Conservation (phyloP, 1,140 invertebrate genomes). For the Aplysia californica region DNA sequence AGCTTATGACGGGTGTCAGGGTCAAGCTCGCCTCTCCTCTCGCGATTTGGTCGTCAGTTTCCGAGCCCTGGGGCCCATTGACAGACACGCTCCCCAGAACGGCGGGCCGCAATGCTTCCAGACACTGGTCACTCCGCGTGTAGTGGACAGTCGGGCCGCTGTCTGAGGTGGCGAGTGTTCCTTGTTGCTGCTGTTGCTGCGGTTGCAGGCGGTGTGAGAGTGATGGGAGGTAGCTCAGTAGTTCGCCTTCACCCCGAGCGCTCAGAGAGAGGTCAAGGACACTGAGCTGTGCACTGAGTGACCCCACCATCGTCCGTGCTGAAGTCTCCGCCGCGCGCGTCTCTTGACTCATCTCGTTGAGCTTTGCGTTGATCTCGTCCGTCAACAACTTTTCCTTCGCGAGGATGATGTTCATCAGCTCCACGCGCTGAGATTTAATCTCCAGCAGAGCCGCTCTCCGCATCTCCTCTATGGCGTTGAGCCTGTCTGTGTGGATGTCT, state of each 20-base stretch:
- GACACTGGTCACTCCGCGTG: background rate
- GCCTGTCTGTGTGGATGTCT: background rate
- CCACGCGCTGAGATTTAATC: conserved; percentile 11
- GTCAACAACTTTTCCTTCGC: conserved; percentile 25
- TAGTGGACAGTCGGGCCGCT: background rate
- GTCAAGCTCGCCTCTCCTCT: background rate
- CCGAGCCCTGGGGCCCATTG: background rate
- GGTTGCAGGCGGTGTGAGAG: too few relatives aligned
- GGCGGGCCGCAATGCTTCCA: background rate
- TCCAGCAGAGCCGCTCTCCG: conserved; percentile 1
- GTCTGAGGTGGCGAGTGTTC: too few relatives aligned
- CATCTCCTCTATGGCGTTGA: conserved; percentile 16
- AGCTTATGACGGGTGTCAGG: conserved; percentile 27
- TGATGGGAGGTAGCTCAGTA: background rate
- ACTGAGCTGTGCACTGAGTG: conserved; percentile 13
- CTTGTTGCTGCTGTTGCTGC: too few relatives aligned
- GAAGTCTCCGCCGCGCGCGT: background rate
- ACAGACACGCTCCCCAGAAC: background rate
- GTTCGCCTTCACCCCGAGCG: conserved; percentile 19
- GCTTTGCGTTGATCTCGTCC: conserved; percentile 5
- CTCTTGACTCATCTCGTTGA: background rate
- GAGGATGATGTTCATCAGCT: conserved; percentile 10
- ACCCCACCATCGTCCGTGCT: background rate
- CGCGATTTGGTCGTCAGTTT: background rate
- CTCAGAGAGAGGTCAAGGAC: conserved; percentile 30